These are phyloP conservation scores for Phaonia tiefii DNA, from an alignment of 2,888 invertebrate genomes.

Conservation along the genomic window DNA sequence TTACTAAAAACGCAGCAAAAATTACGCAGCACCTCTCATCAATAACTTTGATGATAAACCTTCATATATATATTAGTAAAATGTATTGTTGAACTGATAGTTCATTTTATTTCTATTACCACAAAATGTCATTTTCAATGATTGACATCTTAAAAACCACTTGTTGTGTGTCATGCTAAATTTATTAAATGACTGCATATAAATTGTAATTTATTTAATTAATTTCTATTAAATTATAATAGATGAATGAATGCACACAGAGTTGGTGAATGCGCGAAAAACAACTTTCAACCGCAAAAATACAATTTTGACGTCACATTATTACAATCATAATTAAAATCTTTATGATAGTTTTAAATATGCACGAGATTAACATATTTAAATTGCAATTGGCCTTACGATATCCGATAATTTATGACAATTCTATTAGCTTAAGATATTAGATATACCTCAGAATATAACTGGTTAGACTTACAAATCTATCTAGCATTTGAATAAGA, in stretches of 20 bases:
- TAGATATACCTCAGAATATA: not conserved
- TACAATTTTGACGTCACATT: conserved; percentile 48
- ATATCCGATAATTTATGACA: conserved; percentile 35
- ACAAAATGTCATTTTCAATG: not conserved
- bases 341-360: not conserved
- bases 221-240: too few relatives aligned
- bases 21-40: too few relatives aligned
- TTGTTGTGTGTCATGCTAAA: too few relatives aligned
- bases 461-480: not conserved
- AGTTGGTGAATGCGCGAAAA: not conserved
- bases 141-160: too few relatives aligned
- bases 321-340: not conserved
- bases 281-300: conserved; percentile 43
- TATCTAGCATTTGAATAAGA: not conserved
- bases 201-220: too few relatives aligned
- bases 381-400: conserved; percentile 39
- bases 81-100: too few relatives aligned
- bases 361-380: not conserved
- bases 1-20: too few relatives aligned
- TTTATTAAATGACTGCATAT: too few relatives aligned
- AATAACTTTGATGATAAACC: too few relatives aligned
- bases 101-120: not conserved
- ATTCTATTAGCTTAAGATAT: conserved; percentile 13
- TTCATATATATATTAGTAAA: too few relatives aligned
- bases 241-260: too few relatives aligned